A percentile compares a stretch with the other conserved stretches of the same genome.
Evolutionary conservation across 35 echinoderm and acorn worm genomes (phyloP).

Genomic region (Lytechinus variegatus): DNA sequence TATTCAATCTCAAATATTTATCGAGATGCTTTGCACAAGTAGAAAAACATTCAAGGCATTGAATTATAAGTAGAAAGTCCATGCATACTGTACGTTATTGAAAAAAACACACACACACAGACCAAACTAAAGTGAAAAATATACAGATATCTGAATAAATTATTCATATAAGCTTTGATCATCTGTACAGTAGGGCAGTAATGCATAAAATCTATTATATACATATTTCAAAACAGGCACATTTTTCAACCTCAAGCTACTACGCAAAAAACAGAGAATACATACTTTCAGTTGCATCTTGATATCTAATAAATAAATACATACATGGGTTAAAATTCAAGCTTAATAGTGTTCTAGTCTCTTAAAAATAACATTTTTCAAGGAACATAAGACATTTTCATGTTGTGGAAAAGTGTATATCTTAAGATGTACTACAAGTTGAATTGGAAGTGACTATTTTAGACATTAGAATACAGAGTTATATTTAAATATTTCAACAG

Average conservation of each 20-base stretch:
- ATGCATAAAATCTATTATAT: not conserved
- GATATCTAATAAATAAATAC: not conserved
- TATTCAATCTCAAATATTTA: too few relatives aligned
- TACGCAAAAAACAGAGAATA: not conserved
- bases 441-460: too few relatives aligned
- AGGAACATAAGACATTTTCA: too few relatives aligned
- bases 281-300: not conserved
- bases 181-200: not conserved
- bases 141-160: not conserved
- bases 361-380: too few relatives aligned
- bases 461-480: too few relatives aligned
- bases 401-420: too few relatives aligned
- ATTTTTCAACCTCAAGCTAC: not conserved
- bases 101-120: not conserved
- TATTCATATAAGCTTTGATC: not conserved
- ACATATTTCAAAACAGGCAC: conserved; percentile 12
- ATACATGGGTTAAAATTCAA: not conserved
- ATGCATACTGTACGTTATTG: not conserved
- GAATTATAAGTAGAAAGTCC: not conserved
- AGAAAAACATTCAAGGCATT: too few relatives aligned
- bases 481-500: too few relatives aligned
- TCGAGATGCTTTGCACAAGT: too few relatives aligned
- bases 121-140: not conserved
- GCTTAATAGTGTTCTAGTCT: too few relatives aligned
- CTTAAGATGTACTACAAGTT: too few relatives aligned